A percentile compares a stretch with the other conserved stretches of the same genome.
These are phyloP conservation scores for Tympanoctomys barrerae DNA, from an alignment of 2,797 vertebrate genomes.

Conservation along the genomic window DNA sequence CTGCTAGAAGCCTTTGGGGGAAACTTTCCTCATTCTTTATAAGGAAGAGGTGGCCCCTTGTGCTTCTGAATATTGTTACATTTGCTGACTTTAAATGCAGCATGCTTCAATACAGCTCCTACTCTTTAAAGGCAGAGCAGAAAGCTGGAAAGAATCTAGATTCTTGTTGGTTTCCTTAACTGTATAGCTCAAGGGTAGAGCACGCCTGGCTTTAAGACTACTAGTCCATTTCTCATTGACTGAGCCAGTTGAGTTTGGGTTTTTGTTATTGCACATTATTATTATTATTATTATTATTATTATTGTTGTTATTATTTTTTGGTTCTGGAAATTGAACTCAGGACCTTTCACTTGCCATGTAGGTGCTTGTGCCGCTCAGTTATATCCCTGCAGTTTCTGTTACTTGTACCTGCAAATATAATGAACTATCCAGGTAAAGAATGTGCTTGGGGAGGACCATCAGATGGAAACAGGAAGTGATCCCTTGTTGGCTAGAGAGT, in stretches of 20 bases:
- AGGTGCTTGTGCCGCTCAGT: too few species aligned
- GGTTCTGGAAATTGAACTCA: too few species aligned
- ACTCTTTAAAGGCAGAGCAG: not conserved
- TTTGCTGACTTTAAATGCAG: not conserved
- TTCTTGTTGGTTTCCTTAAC: not conserved
- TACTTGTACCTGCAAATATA: not conserved
- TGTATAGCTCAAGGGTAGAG: not conserved
- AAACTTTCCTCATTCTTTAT: not conserved
- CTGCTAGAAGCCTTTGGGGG: not conserved
- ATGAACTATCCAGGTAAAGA: constrained; percentile 5
- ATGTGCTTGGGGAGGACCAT: not conserved
- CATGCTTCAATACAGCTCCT: not conserved
- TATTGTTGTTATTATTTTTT: not conserved
- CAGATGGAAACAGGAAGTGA: not conserved
- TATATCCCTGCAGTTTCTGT: not conserved
- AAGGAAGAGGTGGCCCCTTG: not conserved
- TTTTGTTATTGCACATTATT: not conserved
- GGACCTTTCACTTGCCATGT: too few species aligned
- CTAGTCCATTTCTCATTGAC: not conserved
- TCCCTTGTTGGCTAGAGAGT: not conserved
- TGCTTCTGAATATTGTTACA: constrained; percentile 16
- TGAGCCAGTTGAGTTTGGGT: constrained; percentile 4
- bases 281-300: too few species aligned
- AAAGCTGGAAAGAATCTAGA: not conserved
- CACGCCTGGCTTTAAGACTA: not conserved